phyloP scores from a whole-genome alignment of 2,797 vertebrate species.

The Enteromius mattozi region DNA sequence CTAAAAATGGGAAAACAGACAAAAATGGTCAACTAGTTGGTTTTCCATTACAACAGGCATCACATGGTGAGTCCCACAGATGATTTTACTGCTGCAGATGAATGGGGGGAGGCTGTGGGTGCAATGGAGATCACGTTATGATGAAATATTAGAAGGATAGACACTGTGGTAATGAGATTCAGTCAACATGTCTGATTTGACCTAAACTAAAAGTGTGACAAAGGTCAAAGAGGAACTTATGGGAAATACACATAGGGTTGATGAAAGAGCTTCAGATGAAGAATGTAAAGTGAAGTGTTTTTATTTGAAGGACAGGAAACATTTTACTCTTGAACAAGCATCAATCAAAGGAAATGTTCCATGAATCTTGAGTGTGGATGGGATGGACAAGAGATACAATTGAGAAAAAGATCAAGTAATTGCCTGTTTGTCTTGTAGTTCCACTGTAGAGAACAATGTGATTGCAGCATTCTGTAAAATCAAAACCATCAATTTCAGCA shows the following conservation, averaged over 20 bases:
- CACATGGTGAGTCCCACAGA: background rate
- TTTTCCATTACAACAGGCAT: background rate
- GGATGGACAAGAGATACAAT: constrained; percentile 12
- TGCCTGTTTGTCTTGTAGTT: constrained; percentile 29
- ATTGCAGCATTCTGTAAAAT: background rate
- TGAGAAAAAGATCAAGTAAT: constrained; percentile 1
- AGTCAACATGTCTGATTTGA: background rate
- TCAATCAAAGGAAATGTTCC: background rate
- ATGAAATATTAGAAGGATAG: constrained; percentile 9
- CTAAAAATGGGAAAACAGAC: constrained; percentile 67
- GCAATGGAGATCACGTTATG: background rate
- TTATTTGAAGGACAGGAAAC: background rate
- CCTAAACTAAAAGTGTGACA: background rate
- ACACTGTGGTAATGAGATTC: background rate
- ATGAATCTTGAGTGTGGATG: background rate
- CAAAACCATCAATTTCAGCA: constrained; percentile 1
- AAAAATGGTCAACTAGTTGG: background rate
- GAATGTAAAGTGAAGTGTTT: background rate
- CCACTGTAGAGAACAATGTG: background rate
- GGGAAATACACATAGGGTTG: background rate
- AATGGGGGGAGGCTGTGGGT: background rate
- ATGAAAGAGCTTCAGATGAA: constrained; percentile 15
- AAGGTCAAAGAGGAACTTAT: constrained; percentile 3
- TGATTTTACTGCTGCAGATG: background rate
- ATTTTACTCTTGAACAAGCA: constrained; percentile 4